Evolutionary conservation across 2,113 vertebrate species (phyloP), one percentile per base, ranked within the genome.

Genomic region (Tylochromis polylepis): DNA sequence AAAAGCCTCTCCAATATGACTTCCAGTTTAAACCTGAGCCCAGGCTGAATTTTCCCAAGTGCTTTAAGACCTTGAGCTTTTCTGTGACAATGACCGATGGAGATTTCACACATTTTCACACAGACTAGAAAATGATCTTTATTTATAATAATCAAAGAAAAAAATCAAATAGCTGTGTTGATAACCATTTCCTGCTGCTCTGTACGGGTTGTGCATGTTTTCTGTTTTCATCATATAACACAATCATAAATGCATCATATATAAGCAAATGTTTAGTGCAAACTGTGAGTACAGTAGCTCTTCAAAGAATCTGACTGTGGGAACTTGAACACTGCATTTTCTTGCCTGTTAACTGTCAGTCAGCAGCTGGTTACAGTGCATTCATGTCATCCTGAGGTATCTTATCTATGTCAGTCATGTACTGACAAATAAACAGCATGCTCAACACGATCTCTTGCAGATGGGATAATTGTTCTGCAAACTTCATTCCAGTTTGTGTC

Each of bases 301-400:
- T 8, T 55, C 6, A n/a, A 82, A 59, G 34, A 87, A 70, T 82
- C 5, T 49, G 18, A 79, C 29, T 27, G 34, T 49, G n/a, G 22
- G 24, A 53, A 65, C 77, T 38, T 83, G 46, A 65, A 58, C 82
- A 29, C 67, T 18, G 36, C 34, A 2, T n/a, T 65, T 41, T 79
- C n/a, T 60, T 51, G 46, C 18, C 27, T 60, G 79, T 18, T 59
- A 88, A 89, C 87, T 75, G 90, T 90, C 78, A 90, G 75, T 87
- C 80, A 87, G 88, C 91, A 91, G 92, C 88, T 88, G 85, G 89
- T 87, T 90, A 77, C 34, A 34, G 83, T 88, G 83, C 83, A 88
- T 84, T 85, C 57, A 16, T 75, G 79, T 88, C 88, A 93, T 22
- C 29, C 36, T 79, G 75, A 87, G 59, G 82, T 53, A 88, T 92